A percentile compares a stretch with the other conserved stretches of the same genome.
Conservation (phyloP, 2,113 vertebrate species). For the Puntigrus tetrazona region DNA sequence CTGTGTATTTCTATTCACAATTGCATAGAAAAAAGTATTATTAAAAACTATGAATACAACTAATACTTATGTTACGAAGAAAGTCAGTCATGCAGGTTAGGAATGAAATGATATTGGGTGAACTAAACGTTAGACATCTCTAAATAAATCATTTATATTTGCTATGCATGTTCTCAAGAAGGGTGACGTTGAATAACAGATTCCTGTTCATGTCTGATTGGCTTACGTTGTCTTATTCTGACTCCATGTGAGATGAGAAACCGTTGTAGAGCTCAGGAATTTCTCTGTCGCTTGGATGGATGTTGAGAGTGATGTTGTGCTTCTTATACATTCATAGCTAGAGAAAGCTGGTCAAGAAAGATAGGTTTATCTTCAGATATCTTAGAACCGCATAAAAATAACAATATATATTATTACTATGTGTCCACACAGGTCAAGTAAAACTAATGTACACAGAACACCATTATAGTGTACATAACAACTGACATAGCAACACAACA, state of each 20-base stretch:
- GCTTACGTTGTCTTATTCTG: neutral
- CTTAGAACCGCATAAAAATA: neutral
- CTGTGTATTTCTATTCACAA: neutral
- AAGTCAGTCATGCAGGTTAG: neutral
- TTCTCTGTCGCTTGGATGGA: slow-evolving; percentile 2
- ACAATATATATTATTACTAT: neutral
- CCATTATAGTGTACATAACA: neutral
- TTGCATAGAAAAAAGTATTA: neutral
- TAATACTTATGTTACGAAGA: neutral
- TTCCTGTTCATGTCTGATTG: slow-evolving; percentile 46
- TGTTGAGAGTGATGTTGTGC: slow-evolving; percentile 30
- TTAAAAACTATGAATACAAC: neutral
- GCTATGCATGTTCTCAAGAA: neutral
- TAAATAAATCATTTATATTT: neutral
- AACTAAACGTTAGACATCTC: neutral
- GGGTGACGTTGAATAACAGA: neutral
- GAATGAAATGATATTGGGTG: neutral
- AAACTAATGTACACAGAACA: neutral
- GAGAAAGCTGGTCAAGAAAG: slow-evolving; percentile 9
- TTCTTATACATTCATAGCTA: slow-evolving; percentile 39
- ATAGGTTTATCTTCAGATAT: neutral
- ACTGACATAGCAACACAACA: neutral
- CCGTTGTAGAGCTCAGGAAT: neutral
- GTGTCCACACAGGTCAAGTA: neutral
- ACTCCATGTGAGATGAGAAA: neutral